Evolutionary conservation across 2,113 vertebrate species (phyloP), one percentile per base, ranked within the genome.

Genomic region (Ursus arctos): DNA sequence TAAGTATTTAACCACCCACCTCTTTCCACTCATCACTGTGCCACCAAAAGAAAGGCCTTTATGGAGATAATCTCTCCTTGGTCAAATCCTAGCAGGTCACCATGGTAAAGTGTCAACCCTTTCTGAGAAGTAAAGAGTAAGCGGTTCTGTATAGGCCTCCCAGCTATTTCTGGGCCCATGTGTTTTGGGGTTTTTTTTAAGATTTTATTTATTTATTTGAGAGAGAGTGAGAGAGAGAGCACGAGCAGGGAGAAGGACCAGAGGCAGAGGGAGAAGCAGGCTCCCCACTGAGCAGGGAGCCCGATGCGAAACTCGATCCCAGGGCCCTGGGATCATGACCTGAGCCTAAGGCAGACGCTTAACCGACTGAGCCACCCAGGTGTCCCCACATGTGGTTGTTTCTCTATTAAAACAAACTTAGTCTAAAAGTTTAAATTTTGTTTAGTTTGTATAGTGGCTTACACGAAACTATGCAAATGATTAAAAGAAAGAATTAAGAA

Each of bases 1-100:
- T 88, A 98, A 98, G 95, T 97, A 97, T 98, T 97, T 98, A 98
- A 97, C 69, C 93, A 91, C 1, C 61, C 0, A 1, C 43, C 49
- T 97, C 87, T 97, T 98, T 98, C 84, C 24, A 43, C 91, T 98
- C 96, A 96, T 97, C n/a, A 74, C 10, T 95, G 28, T n/a, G 1
- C 53, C 98, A 82, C 15, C 84, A 97, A 87, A 87, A 91, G 96
- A 95, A 26, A 89, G 65, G 21, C 11, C 55, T 88, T 96, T 91
- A 82, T 28, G 33, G 26, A 71, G 36, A 96, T 98, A 96, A n/a
- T 63, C 84, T 95, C 59, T 69, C 11, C 6, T 90, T 87, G 14
- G 33, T 81, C 26, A 91, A 85, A 57, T 47, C 53, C 36, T 91
- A 87, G 2, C 63, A 92, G 31, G 26, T 90, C 49, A 90, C 10